phyloP scores from a whole-genome alignment of 2,113 vertebrate genomes.

The Beaufortia kweichowensis region DNA sequence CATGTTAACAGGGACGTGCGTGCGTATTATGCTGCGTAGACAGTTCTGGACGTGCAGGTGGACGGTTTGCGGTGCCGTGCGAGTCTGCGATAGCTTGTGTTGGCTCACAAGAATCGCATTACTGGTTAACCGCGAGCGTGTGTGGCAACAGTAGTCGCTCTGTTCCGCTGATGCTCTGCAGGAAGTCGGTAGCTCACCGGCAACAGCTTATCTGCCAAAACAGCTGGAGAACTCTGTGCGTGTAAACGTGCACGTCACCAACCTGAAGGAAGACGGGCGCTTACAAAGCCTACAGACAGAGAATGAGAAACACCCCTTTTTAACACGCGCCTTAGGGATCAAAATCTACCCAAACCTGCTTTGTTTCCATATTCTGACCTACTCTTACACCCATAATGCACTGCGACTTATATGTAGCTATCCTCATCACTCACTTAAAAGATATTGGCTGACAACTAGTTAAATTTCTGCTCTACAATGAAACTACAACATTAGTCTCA shows the following conservation, averaged over 20 bases:
- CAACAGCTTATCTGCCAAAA: slow-evolving; percentile 69
- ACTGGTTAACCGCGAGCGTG: not conserved
- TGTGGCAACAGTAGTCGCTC: slow-evolving; percentile 48
- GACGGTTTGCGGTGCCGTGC: not conserved
- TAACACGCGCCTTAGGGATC: not conserved
- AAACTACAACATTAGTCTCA: not conserved
- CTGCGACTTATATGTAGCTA: not conserved
- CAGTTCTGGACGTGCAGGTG: slow-evolving; percentile 5
- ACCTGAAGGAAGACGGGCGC: slow-evolving; percentile 34
- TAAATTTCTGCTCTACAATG: not conserved
- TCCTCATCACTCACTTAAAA: too few relatives aligned
- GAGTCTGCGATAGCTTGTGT: slow-evolving; percentile 2
- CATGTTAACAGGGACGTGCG: slow-evolving; percentile 14
- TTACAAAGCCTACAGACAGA: slow-evolving; percentile 49
- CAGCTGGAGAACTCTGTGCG: slow-evolving; percentile 63
- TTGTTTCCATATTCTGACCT: slow-evolving; percentile 18
- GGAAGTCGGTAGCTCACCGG: slow-evolving; percentile 57
- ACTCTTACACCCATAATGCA: slow-evolving; percentile 37
- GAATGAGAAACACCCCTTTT: slow-evolving; percentile 39
- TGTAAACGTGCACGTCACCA: not conserved
- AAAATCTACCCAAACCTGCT: slow-evolving; percentile 36
- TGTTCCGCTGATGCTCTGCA: slow-evolving; percentile 58
- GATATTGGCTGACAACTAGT: not conserved
- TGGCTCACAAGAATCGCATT: not conserved
- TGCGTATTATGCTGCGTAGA: slow-evolving; percentile 11